Evolutionary conservation across 2,113 vertebrate species (phyloP).

Genomic region (Dasyornis broadbenti): DNA sequence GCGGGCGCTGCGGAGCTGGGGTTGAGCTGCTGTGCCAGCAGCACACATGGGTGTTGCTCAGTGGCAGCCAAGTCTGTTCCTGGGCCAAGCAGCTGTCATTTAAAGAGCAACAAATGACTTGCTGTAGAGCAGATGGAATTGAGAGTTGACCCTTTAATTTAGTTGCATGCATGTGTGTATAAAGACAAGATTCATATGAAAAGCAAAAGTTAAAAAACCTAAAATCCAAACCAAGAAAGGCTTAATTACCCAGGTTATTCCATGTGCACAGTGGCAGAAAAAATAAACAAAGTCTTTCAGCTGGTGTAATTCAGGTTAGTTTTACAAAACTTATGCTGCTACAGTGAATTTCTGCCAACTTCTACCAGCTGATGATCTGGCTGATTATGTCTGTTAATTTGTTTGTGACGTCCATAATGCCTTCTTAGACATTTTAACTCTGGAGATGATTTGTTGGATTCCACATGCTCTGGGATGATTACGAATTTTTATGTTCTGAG

Average conservation of each 20-base stretch:
- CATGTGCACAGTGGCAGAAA: not conserved
- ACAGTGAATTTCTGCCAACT: constrained; percentile 36
- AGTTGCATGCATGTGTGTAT: not conserved
- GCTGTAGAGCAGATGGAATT: constrained; percentile 19
- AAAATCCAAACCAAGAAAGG: not conserved
- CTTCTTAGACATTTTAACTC: constrained; percentile 22
- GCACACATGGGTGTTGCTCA: not conserved
- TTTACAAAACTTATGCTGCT: constrained; percentile 11
- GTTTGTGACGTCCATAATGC: not conserved
- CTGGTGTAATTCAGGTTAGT: not conserved
- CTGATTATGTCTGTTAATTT: constrained; percentile 51
- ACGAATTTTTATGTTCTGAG: constrained; percentile 9
- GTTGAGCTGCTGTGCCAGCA: not conserved
- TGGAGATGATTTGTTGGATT: constrained; percentile 41
- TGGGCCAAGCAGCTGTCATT: constrained; percentile 61
- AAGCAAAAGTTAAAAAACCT: not conserved
- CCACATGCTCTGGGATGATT: not conserved
- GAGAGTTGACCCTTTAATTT: constrained; percentile 31
- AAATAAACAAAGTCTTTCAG: not conserved
- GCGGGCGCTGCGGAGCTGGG: rapidly evolving
- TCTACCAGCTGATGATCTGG: constrained; percentile 55
- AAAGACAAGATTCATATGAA: not conserved
- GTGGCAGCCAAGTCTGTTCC: not conserved
- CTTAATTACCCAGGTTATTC: not conserved
- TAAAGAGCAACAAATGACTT: constrained; percentile 45